Evolutionary conservation across 2,888 invertebrate species (phyloP).

Genomic region (Amphipoea lucens): DNA sequence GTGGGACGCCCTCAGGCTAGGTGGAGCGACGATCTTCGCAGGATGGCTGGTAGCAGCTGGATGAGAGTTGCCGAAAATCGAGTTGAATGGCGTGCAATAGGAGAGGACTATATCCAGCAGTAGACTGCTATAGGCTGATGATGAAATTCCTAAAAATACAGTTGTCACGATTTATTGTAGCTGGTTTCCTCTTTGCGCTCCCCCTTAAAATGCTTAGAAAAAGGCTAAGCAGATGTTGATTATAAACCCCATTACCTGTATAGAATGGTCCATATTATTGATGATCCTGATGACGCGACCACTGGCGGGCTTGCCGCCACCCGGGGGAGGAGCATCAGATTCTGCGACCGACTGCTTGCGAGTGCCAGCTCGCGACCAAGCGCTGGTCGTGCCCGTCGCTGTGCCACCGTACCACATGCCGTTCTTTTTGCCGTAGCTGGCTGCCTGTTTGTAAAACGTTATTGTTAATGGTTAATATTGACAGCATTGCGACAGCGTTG

Average conservation of each 20-base stretch:
- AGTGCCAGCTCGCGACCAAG: conserved; percentile 93
- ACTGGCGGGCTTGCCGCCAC: conserved; percentile 94
- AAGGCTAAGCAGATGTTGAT: neutral
- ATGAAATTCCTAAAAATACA: neutral
- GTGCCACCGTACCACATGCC: conserved; percentile 95
- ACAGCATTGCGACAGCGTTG: neutral
- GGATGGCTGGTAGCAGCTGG: no score
- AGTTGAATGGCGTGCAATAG: no score
- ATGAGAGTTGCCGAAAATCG: no score
- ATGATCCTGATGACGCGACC: conserved; percentile 97
- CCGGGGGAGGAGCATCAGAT: conserved; percentile 93
- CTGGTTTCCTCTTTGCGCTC: neutral
- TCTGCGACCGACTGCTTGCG: conserved; percentile 96
- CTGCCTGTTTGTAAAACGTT: conserved; percentile 90
- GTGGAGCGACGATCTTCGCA: no score
- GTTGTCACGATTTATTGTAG: neutral
- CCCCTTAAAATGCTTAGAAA: neutral
- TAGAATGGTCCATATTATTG: conserved; percentile 97
- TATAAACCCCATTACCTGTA: conserved; percentile 91
- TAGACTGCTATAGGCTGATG: no score
- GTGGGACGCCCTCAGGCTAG: no score
- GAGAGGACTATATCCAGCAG: no score
- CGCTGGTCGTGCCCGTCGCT: conserved; percentile 91
- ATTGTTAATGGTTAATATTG: neutral
- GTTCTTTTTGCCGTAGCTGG: conserved; percentile 97